Evolutionary conservation across 2,113 vertebrate species (phyloP).

Genomic region (Leiothrix lutea): DNA sequence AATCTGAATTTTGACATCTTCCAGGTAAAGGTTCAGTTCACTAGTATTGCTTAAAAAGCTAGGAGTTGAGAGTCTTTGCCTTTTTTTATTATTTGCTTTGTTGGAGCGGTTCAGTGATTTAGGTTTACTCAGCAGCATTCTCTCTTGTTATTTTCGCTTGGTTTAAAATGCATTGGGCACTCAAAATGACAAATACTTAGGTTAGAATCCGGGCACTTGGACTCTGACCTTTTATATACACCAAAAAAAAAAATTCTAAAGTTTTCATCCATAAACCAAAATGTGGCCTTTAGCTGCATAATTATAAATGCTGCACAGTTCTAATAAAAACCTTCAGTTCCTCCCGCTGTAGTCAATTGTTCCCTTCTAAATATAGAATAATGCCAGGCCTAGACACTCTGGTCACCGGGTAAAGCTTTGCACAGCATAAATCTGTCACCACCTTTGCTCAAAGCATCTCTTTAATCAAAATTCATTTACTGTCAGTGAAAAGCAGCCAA

Average conservation of each 20-base stretch:
- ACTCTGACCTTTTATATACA: neutral
- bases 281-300: neutral
- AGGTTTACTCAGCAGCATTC: neutral
- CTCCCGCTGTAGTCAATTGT: neutral
- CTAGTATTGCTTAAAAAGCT: neutral
- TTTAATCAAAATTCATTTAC: conserved; percentile 52
- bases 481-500: neutral
- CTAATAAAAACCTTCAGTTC: neutral
- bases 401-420: conserved; percentile 45
- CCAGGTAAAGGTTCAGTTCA: neutral
- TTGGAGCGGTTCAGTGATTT: neutral
- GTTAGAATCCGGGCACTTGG: neutral
- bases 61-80: neutral
- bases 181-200: neutral
- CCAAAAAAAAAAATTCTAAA: neutral
- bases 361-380: conserved; percentile 37
- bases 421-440: conserved; percentile 29
- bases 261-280: neutral
- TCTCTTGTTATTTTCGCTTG: neutral
- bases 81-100: neutral
- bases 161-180: neutral
- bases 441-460: conserved; percentile 22
- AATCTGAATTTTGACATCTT: neutral
- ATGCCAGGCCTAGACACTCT: neutral
- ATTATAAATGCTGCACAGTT: neutral